A percentile compares a stretch with the other conserved stretches of the same genome.
Conservation (phyloP, 1,140 invertebrate genomes). For the Zaprionus gabonicus region DNA sequence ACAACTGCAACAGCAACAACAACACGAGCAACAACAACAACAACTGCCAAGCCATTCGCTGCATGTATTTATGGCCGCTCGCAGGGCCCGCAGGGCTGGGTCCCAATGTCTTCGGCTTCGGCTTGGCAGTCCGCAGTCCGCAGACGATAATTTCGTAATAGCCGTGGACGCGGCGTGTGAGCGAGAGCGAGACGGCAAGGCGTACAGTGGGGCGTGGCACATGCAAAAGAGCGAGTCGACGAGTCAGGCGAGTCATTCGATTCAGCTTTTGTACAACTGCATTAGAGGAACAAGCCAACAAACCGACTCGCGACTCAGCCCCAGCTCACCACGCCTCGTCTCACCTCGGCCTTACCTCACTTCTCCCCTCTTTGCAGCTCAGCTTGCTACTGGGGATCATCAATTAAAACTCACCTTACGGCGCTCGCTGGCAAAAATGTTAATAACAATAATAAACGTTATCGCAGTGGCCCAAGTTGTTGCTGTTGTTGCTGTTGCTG, state of each 20-base stretch:
- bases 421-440: slow-evolving; percentile 74
- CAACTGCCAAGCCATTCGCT: slow-evolving; percentile 57
- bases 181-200: slow-evolving; percentile 43
- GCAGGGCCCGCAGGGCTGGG: slow-evolving; percentile 56
- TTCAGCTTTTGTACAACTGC: slow-evolving; percentile 57
- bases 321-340: not conserved
- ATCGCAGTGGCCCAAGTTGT: slow-evolving; percentile 26
- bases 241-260: slow-evolving; percentile 14
- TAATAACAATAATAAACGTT: slow-evolving; percentile 81
- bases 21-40: not conserved
- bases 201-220: slow-evolving; percentile 58
- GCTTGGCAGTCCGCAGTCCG: slow-evolving; percentile 50
- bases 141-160: slow-evolving; percentile 80
- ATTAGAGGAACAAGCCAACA: slow-evolving; percentile 39
- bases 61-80: slow-evolving; percentile 75
- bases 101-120: slow-evolving; percentile 60
- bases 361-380: not conserved
- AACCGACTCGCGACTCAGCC: not conserved
- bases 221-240: slow-evolving; percentile 77
- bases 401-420: slow-evolving; percentile 75
- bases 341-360: slow-evolving; percentile 35
- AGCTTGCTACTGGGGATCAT: slow-evolving; percentile 46
- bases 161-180: slow-evolving; percentile 48
- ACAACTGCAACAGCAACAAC: slow-evolving; percentile 22
- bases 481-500: slow-evolving; percentile 11